Evolutionary conservation across 2,888 invertebrate species (phyloP).

Genomic region (Linnaemya vulpina): DNA sequence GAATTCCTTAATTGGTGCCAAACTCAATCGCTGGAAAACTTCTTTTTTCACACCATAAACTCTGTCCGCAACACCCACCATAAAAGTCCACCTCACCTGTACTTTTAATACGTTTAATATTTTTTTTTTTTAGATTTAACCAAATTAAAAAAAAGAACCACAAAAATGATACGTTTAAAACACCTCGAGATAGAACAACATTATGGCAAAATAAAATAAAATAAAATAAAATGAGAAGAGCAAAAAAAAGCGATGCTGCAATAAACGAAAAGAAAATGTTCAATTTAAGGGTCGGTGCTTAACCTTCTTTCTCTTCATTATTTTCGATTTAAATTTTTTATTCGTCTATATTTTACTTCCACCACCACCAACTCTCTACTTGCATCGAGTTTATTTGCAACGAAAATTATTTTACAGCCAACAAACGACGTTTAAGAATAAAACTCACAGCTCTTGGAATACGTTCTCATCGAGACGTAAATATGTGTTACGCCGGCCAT

Average conservation of each 20-base stretch:
- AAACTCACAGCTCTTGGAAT: conserved; percentile 40
- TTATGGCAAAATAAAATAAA: neutral
- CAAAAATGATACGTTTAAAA: conserved; percentile 60
- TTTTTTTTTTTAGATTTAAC: conserved; percentile 22
- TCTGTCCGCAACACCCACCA: conserved; percentile 19
- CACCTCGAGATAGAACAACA: conserved; percentile 63
- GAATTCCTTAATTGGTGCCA: neutral
- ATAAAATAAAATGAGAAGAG: neutral
- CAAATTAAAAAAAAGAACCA: conserved; percentile 32
- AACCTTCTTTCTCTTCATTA: conserved; percentile 65
- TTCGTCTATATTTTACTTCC: conserved; percentile 25
- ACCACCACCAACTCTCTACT: conserved; percentile 59
- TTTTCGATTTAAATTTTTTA: conserved; percentile 56
- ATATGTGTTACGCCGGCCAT: conserved; percentile 31
- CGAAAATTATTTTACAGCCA: conserved; percentile 46
- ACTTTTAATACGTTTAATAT: conserved; percentile 26
- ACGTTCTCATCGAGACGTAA: conserved; percentile 32
- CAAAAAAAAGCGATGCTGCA: neutral
- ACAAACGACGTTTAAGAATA: conserved; percentile 19
- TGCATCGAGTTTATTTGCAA: conserved; percentile 40
- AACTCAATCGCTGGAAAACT: neutral
- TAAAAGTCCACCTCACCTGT: conserved; percentile 36
- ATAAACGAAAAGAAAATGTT: conserved; percentile 47
- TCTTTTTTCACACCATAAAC: conserved; percentile 53
- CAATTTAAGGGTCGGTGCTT: conserved; percentile 68